Evolutionary conservation across 2,113 vertebrate species (phyloP).

Genomic region (Centropristis striata): DNA sequence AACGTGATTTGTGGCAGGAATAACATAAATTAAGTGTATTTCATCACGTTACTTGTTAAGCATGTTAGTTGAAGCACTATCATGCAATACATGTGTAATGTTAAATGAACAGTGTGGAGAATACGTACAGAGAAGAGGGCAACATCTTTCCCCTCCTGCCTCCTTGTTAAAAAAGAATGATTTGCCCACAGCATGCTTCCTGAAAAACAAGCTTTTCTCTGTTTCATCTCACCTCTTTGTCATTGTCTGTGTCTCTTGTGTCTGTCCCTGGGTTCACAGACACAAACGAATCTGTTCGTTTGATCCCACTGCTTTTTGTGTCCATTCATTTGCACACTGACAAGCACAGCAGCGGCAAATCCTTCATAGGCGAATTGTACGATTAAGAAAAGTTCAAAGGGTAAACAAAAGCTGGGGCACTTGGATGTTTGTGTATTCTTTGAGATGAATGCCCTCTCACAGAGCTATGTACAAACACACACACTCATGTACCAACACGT

Average conservation of each 20-base stretch:
- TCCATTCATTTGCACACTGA: constrained; percentile 27
- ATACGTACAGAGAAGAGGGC: neutral
- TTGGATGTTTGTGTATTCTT: constrained; percentile 52
- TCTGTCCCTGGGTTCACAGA: constrained; percentile 48
- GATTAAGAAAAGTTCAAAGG: constrained; percentile 52
- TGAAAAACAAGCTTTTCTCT: constrained; percentile 39
- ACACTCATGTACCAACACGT: neutral
- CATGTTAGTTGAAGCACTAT: neutral
- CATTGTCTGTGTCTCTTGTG: constrained; percentile 32
- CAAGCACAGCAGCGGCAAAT: constrained; percentile 11
- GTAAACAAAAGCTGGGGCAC: constrained; percentile 37
- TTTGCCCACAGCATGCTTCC: constrained; percentile 28
- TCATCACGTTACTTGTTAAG: neutral
- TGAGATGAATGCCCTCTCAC: constrained; percentile 51
- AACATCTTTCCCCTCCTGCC: neutral
- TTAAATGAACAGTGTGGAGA: neutral
- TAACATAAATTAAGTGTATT: neutral
- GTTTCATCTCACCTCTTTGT: constrained; percentile 65
- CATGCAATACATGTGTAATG: neutral
- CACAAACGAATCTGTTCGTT: constrained; percentile 34
- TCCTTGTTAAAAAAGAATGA: constrained; percentile 23
- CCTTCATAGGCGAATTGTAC: constrained; percentile 26
- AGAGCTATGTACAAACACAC: constrained; percentile 19
- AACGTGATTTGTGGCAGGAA: neutral
- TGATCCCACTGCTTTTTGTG: constrained; percentile 58